These are phyloP conservation scores for Esox niger DNA, from an alignment of 2,113 vertebrate genomes.

Conservation along the genomic window DNA sequence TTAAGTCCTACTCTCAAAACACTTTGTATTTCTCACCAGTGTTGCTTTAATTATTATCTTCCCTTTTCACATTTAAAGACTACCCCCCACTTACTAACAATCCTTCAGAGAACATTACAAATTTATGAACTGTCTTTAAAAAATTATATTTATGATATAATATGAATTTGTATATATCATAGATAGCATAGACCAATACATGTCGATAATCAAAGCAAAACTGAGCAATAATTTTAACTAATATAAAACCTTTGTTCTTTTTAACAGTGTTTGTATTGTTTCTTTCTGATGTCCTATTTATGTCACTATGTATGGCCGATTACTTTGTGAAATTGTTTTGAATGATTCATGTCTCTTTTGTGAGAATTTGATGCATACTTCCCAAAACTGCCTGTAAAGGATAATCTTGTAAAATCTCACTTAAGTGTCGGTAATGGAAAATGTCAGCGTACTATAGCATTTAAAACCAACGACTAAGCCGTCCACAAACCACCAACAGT, in stretches of 20 bases:
- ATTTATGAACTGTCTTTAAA: constrained; percentile 14
- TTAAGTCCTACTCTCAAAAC: no score
- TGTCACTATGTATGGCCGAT: constrained; percentile 5
- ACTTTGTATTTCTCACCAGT: background rate
- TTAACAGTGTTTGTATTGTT: constrained; percentile 22
- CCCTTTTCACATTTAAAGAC: constrained; percentile 6
- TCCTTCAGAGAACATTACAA: constrained; percentile 8
- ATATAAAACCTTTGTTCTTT: constrained; percentile 8
- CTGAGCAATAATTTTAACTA: constrained; percentile 21
- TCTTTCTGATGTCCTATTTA: constrained; percentile 21
- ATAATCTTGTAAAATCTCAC: background rate
- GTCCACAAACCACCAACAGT: background rate
- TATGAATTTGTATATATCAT: constrained; percentile 42
- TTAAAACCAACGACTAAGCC: background rate
- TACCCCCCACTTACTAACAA: constrained; percentile 3
- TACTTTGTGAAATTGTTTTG: background rate
- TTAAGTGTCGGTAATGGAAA: background rate
- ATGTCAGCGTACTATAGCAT: background rate
- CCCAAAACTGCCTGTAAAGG: background rate
- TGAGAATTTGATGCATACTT: background rate
- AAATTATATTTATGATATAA: constrained; percentile 29
- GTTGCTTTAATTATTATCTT: background rate
- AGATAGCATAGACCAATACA: constrained; percentile 22
- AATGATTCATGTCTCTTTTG: background rate
- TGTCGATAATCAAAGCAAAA: constrained; percentile 1